These are phyloP conservation scores for Cichlasoma orientale DNA, from an alignment of 2,797 vertebrate species.

Conservation along the genomic window DNA sequence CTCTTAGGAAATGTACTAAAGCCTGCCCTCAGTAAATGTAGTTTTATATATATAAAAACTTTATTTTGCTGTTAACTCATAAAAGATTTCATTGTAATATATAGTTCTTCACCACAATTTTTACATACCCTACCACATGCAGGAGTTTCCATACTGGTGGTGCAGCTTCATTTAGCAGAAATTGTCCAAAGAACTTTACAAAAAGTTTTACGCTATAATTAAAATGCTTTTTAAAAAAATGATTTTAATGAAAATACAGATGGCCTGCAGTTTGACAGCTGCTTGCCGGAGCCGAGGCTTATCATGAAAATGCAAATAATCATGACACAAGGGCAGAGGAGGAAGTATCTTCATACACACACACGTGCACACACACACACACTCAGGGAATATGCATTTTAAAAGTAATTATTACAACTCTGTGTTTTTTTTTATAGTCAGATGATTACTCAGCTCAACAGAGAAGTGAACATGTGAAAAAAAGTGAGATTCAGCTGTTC, in stretches of 20 bases:
- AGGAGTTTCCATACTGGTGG: background rate
- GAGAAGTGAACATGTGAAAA: background rate
- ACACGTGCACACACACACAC: too few relatives aligned
- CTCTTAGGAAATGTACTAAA: background rate
- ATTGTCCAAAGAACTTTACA: background rate
- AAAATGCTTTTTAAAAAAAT: background rate
- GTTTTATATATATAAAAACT: background rate
- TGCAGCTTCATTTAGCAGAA: background rate
- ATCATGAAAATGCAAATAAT: slow-evolving; percentile 12
- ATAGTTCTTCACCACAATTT: background rate
- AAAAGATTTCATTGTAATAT: background rate
- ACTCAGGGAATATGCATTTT: background rate
- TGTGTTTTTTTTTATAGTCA: background rate
- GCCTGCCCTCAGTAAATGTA: background rate
- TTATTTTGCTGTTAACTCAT: background rate
- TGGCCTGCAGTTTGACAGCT: background rate
- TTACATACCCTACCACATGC: background rate
- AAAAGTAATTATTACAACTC: background rate
- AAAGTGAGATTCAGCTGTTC: background rate
- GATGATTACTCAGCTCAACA: background rate
- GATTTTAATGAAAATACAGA: background rate
- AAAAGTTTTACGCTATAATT: background rate
- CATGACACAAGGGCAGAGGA: background rate
- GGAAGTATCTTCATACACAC: background rate
- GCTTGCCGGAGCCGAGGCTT: background rate